A percentile compares a stretch with the other conserved stretches of the same genome.
These are phyloP conservation scores for Hyla sarda DNA, from an alignment of 2,113 vertebrate species.

Conservation along the genomic window DNA sequence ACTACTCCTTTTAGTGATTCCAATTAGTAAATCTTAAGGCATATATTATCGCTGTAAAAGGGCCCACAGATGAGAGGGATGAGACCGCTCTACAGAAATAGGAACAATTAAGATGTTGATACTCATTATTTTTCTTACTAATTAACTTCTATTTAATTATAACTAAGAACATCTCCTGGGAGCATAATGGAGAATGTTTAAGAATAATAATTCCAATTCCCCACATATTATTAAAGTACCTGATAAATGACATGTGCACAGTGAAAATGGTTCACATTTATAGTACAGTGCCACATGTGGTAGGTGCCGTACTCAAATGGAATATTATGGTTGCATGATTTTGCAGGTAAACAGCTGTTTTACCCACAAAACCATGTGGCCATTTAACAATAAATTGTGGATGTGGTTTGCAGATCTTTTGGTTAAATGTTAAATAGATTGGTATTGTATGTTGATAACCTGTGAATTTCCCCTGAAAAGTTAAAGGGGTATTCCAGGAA, in stretches of 20 bases:
- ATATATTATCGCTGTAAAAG: neutral
- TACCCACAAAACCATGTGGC: no score
- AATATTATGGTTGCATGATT: no score
- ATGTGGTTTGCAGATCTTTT: no score
- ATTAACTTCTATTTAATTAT: conserved; percentile 27
- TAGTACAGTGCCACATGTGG: neutral
- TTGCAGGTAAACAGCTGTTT: no score
- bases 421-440: no score
- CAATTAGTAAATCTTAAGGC: neutral
- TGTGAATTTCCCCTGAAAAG: no score
- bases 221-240: neutral
- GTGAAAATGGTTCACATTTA: neutral
- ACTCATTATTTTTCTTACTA: conserved; percentile 16
- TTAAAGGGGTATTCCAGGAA: no score
- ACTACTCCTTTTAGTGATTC: neutral
- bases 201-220: neutral
- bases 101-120: conserved; percentile 16
- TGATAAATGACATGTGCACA: neutral
- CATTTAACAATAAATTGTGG: no score
- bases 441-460: no score
- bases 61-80: neutral
- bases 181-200: neutral
- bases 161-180: neutral
- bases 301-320: no score
- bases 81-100: neutral